Evolutionary conservation across 2,113 vertebrate genomes (phyloP).

Genomic region (Macrotus californicus): DNA sequence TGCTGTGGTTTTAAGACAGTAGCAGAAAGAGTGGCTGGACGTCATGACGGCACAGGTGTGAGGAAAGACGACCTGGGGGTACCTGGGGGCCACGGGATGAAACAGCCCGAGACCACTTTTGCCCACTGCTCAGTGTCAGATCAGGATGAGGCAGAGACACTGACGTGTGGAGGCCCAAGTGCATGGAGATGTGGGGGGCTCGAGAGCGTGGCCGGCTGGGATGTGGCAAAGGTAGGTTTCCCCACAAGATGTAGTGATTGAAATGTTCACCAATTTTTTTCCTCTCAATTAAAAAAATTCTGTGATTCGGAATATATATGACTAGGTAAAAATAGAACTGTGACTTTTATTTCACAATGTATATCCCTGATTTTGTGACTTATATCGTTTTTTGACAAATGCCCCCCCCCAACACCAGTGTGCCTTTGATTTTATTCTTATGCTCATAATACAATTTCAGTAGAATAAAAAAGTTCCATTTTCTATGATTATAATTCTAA

Average conservation of each 20-base stretch:
- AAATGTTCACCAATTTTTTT: neutral
- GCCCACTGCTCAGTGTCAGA: neutral
- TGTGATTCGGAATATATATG: neutral
- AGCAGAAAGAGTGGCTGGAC: neutral
- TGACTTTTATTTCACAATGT: neutral
- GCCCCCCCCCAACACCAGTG: neutral
- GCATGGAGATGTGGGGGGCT: too few species aligned
- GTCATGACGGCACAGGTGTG: neutral
- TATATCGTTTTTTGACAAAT: neutral
- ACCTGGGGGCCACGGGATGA: neutral
- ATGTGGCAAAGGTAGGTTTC: neutral
- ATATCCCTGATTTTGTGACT: neutral
- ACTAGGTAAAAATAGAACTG: neutral
- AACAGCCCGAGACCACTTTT: neutral
- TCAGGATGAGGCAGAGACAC: neutral
- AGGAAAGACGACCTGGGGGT: neutral
- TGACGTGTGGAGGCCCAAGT: neutral
- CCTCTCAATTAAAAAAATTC: neutral
- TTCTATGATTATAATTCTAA: neutral
- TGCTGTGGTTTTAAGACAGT: neutral
- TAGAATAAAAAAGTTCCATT: neutral
- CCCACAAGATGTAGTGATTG: neutral
- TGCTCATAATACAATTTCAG: neutral
- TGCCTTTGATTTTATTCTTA: neutral
- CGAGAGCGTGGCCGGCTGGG: fast-evolving